phyloP scores from a whole-genome alignment of 2,113 vertebrate genomes.

The Tragelaphus buxtoni region DNA sequence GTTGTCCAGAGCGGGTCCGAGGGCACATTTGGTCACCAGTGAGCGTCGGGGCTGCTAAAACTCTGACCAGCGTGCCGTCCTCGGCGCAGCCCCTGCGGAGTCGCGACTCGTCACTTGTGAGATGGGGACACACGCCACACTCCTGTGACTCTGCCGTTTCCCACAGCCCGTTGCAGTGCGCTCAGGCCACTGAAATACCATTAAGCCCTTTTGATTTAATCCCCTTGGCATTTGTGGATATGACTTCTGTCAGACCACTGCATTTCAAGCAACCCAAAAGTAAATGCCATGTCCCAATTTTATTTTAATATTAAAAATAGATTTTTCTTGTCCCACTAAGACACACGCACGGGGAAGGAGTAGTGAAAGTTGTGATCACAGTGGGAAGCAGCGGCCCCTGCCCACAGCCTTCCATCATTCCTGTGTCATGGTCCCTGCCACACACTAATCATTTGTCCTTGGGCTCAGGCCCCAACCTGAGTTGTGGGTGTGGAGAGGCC shows the following conservation, averaged over 20 bases:
- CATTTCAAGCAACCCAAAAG: background rate
- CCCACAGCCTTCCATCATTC: background rate
- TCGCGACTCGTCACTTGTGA: background rate
- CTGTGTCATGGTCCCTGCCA: background rate
- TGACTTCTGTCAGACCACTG: background rate
- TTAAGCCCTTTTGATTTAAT: background rate
- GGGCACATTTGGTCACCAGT: background rate
- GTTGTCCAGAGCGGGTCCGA: background rate
- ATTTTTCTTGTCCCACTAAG: background rate
- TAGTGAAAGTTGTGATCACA: fast-evolving
- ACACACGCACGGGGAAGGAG: background rate
- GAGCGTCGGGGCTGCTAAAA: background rate
- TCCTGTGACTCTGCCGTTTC: background rate
- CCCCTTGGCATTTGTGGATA: background rate
- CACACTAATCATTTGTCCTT: background rate
- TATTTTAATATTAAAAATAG: background rate
- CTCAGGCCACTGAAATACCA: background rate
- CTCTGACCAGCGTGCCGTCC: background rate
- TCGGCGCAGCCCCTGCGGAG: background rate
- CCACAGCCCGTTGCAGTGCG: background rate
- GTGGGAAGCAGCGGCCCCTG: background rate
- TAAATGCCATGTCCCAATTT: background rate
- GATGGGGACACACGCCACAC: too few species aligned
- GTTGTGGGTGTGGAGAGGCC: background rate
- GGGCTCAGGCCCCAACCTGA: background rate